phyloP scores from a whole-genome alignment of 2,888 invertebrate genomes.

The Pristionchus arcanus region DNA sequence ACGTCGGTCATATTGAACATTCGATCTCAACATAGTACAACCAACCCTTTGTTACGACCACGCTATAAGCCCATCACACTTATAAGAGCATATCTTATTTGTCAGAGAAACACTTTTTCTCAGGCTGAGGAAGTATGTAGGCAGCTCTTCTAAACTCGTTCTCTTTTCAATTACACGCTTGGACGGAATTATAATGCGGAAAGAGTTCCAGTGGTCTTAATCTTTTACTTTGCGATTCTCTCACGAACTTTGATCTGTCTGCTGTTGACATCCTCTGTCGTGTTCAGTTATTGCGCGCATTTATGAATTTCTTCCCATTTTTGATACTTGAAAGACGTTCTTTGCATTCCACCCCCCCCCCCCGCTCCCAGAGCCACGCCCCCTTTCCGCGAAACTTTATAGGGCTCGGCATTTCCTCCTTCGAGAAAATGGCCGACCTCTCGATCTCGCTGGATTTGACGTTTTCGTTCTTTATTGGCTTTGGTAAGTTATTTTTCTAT shows the following conservation, averaged over 20 bases:
- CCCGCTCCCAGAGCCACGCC: background rate
- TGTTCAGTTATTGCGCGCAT: background rate
- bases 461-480: constrained; percentile 50
- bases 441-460: constrained; percentile 50
- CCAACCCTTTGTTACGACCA: background rate
- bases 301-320: background rate
- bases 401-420: background rate
- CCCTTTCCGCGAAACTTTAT: background rate
- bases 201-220: background rate
- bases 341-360: background rate
- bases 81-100: too few species aligned
- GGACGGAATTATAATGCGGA: background rate
- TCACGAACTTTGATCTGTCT: background rate
- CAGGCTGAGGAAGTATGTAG: too few species aligned
- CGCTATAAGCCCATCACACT: background rate
- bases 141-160: background rate
- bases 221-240: background rate
- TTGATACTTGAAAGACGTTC: background rate
- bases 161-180: background rate
- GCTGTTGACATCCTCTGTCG: background rate
- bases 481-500: background rate
- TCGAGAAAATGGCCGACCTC: constrained; percentile 37
- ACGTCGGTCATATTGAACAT: background rate
- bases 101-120: too few species aligned
- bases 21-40: background rate